phyloP scores from a whole-genome alignment of 2,888 invertebrate species.

The Camponotus fellah region DNA sequence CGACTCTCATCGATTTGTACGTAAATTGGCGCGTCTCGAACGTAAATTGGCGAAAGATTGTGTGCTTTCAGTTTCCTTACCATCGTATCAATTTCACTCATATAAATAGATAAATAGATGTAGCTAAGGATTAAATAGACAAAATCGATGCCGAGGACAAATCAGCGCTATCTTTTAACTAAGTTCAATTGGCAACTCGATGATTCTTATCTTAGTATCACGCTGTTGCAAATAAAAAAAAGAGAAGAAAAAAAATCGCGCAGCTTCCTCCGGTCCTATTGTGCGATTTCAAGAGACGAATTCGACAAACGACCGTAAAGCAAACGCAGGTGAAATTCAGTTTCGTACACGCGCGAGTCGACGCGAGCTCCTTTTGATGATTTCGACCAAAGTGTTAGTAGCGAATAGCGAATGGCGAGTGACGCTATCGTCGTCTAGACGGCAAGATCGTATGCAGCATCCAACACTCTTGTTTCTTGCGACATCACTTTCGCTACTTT shows the following conservation, averaged over 20 bases:
- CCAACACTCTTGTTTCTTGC: conserved; percentile 47
- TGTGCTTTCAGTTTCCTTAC: background rate
- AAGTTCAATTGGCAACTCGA: conserved; percentile 45
- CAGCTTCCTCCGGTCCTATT: background rate
- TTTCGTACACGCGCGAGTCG: background rate
- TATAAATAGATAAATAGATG: background rate
- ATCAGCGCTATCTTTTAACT: conserved; percentile 11
- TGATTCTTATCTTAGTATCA: conserved; percentile 44
- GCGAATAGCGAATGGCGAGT: conserved; percentile 30
- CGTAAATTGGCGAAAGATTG: conserved; percentile 2
- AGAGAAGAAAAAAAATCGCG: conserved; percentile 25
- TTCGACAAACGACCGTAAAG: background rate
- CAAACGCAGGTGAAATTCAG: background rate
- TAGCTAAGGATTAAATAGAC: conserved; percentile 14
- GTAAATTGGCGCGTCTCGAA: conserved; percentile 13
- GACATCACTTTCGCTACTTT: conserved; percentile 55
- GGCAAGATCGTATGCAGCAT: conserved; percentile 49
- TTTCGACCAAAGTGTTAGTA: conserved; percentile 24
- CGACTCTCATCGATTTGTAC: background rate
- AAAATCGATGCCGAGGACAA: conserved; percentile 10
- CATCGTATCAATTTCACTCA: conserved; percentile 23
- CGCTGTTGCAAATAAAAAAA: conserved; percentile 18
- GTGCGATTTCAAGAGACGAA: background rate
- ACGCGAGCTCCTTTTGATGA: background rate
- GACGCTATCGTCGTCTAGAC: conserved; percentile 33